Conservation (phyloP, 2,888 invertebrate species). For the Conistra vaccinii region DNA sequence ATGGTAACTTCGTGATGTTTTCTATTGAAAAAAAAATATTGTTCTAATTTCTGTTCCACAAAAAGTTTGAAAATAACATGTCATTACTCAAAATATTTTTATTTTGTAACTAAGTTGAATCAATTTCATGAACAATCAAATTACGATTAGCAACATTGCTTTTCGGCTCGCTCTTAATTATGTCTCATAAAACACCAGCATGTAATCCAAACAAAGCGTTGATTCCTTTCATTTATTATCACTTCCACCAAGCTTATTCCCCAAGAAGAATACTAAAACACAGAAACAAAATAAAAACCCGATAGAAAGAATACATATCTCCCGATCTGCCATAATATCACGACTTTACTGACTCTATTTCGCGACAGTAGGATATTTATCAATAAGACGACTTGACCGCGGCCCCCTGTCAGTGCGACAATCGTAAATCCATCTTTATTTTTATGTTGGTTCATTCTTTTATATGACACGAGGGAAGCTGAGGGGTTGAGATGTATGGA, state of each 20-base stretch:
- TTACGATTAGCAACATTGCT: no score
- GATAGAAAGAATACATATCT: constrained; percentile 18
- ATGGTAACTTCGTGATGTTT: background rate
- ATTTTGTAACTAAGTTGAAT: no score
- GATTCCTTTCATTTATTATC: background rate
- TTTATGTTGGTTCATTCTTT: constrained; percentile 47
- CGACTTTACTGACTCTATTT: constrained; percentile 36
- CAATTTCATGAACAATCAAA: no score
- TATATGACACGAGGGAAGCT: constrained; percentile 31
- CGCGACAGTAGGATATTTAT: constrained; percentile 45
- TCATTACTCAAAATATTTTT: no score
- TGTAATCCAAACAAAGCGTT: background rate
- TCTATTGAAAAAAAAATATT: background rate
- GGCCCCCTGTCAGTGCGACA: constrained; percentile 45
- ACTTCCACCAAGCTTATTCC: constrained; percentile 21
- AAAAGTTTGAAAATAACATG: background rate
- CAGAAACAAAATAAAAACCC: constrained; percentile 46
- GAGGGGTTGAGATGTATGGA: constrained; percentile 32
- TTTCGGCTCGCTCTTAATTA: background rate
- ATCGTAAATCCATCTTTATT: constrained; percentile 59
- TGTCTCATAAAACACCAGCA: background rate
- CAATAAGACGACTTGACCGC: constrained; percentile 58
- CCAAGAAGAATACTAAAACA: constrained; percentile 46
- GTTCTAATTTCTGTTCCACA: background rate
- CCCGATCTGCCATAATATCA: constrained; percentile 11